These are phyloP conservation scores for Dinoponera quadriceps DNA, from an alignment of 1,140 invertebrate genomes.

Conservation along the genomic window DNA sequence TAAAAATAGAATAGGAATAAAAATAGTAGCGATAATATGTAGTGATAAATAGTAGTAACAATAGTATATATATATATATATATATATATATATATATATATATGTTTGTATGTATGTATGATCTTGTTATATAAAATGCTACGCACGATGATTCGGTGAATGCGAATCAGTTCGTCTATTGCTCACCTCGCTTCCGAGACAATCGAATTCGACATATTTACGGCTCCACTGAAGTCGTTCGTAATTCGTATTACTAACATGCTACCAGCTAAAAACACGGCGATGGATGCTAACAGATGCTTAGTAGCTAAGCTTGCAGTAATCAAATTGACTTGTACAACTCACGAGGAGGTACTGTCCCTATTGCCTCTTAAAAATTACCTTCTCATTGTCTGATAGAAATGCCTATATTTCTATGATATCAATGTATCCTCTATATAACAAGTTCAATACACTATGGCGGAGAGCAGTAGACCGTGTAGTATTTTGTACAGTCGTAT, in stretches of 20 bases:
- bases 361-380: conserved; percentile 45
- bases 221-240: conserved; percentile 28
- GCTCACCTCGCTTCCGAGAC: conserved; percentile 35
- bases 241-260: conserved; percentile 48
- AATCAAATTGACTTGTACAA: conserved; percentile 50
- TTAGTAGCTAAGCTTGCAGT: conserved; percentile 53
- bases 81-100: conserved; percentile 24
- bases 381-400: conserved; percentile 32
- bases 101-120: conserved; percentile 24
- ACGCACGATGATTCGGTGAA: conserved; percentile 28
- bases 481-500: conserved; percentile 19
- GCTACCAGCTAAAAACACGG: conserved; percentile 55
- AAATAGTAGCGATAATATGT: conserved; percentile 26
- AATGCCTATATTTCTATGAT: conserved; percentile 38
- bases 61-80: conserved; percentile 28
- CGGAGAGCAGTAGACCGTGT: conserved; percentile 7
- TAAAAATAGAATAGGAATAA: conserved; percentile 28
- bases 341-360: conserved; percentile 6
- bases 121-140: conserved; percentile 44
- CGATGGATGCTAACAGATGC: conserved; percentile 48
- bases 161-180: conserved; percentile 47
- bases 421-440: conserved; percentile 40
- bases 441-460: conserved; percentile 17
- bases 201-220: conserved; percentile 47
- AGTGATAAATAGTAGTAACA: conserved; percentile 15